These are phyloP conservation scores for Phanerotoma sp. DNA, from an alignment of 2,888 invertebrate genomes.

Conservation along the genomic window DNA sequence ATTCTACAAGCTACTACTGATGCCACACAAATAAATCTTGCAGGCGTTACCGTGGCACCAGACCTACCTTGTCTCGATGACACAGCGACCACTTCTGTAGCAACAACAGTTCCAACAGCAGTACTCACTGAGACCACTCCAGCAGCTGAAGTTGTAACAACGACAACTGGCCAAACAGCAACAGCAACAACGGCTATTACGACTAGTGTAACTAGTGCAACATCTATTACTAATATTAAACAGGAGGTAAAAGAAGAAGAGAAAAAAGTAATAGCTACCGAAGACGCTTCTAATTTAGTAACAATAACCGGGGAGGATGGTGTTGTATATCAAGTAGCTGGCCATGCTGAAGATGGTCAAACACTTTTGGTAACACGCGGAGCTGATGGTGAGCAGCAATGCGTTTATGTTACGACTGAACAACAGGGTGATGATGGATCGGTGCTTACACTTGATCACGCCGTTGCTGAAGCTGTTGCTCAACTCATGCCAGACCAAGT, in stretches of 20 bases:
- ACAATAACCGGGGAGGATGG: slow-evolving; percentile 84
- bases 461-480: slow-evolving; percentile 59
- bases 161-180: slow-evolving; percentile 12
- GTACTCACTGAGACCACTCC: slow-evolving; percentile 19
- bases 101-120: slow-evolving; percentile 18
- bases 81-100: slow-evolving; percentile 28
- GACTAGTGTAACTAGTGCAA: slow-evolving; percentile 28
- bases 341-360: slow-evolving; percentile 79
- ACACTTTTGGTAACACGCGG: slow-evolving; percentile 74
- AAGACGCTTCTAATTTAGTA: slow-evolving; percentile 64
- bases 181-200: too few species aligned
- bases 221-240: slow-evolving; percentile 32
- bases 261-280: slow-evolving; percentile 56
- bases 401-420: slow-evolving; percentile 66
- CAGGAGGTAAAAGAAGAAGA: slow-evolving; percentile 66
- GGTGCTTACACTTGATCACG: slow-evolving; percentile 62
- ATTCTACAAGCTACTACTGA: slow-evolving; percentile 57
- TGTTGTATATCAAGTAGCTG: slow-evolving; percentile 75
- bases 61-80: slow-evolving; percentile 54
- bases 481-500: slow-evolving; percentile 63
- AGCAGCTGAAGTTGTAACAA: slow-evolving; percentile 11
- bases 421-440: slow-evolving; percentile 61
- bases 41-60: slow-evolving; percentile 42
- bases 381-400: slow-evolving; percentile 74
- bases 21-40: slow-evolving; percentile 41